phyloP scores from a whole-genome alignment of 2,888 invertebrate genomes.

The Orthonychiurus folsomi region DNA sequence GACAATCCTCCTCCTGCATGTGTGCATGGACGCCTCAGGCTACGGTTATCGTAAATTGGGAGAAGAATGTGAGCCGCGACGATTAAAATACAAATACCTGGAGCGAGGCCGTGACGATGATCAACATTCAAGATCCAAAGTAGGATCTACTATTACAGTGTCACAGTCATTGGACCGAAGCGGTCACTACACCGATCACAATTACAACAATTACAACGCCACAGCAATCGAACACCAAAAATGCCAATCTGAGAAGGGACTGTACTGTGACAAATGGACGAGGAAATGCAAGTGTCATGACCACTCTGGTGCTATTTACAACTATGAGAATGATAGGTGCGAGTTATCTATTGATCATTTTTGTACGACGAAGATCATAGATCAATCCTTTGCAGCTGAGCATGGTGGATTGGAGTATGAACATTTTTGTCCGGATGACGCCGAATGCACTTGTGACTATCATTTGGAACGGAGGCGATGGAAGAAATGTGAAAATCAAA shows the following conservation, averaged over 20 bases:
- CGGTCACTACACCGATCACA: not conserved
- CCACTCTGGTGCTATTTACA: constrained; percentile 2
- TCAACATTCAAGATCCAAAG: no score
- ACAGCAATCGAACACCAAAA: not conserved
- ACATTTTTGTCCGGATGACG: constrained; percentile 6
- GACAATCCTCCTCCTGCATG: no score
- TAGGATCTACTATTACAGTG: no score
- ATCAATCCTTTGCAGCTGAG: not conserved
- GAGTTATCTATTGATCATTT: constrained; percentile 5
- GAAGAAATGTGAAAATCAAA: not conserved
- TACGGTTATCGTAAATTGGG: not conserved
- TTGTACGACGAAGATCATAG: not conserved
- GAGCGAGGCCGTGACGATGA: not conserved
- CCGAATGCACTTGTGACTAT: constrained; percentile 9
- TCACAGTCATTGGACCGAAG: not conserved
- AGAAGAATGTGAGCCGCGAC: not conserved
- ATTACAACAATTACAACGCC: not conserved
- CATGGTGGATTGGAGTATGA: constrained; percentile 2
- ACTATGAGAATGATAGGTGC: not conserved
- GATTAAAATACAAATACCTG: not conserved
- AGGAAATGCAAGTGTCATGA: constrained; percentile 7
- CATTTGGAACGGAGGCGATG: constrained; percentile 3
- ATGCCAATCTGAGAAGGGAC: constrained; percentile 9
- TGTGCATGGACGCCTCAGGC: no score
- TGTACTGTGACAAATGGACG: constrained; percentile 6